Percentiles rank a stretch among this genome's conserved stretches.
These are phyloP conservation scores for Merops nubicus DNA, from an alignment of 2,113 vertebrate species.

Conservation along the genomic window DNA sequence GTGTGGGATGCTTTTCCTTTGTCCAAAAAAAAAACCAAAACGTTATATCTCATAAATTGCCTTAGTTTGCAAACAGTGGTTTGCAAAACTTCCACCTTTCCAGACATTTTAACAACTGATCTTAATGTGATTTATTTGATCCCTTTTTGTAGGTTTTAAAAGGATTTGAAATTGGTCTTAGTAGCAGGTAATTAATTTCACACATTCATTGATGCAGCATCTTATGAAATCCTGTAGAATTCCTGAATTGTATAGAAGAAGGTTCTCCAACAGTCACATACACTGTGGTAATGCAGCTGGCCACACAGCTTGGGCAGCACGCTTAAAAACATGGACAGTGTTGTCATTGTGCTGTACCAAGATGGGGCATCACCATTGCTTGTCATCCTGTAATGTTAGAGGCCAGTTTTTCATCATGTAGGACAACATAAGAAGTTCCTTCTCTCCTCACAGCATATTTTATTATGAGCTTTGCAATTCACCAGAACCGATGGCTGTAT, in stretches of 20 bases:
- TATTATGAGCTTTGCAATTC: neutral
- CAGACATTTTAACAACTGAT: neutral
- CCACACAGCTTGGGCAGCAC: neutral
- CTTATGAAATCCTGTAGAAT: neutral
- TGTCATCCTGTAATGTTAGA: neutral
- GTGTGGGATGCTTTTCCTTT: neutral
- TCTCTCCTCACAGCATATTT: neutral
- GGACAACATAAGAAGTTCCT: neutral
- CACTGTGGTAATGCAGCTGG: neutral
- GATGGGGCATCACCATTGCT: neutral
- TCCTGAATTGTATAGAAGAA: neutral
- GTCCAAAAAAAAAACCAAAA: neutral
- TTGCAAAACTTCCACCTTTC: neutral
- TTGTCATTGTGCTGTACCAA: neutral
- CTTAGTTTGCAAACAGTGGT: neutral
- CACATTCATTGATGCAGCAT: neutral
- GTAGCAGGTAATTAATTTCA: neutral
- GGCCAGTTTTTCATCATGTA: neutral
- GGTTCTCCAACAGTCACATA: neutral
- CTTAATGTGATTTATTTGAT: neutral
- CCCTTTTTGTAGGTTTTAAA: neutral
- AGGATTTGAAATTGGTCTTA: neutral
- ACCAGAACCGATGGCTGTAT: neutral
- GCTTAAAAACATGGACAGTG: neutral
- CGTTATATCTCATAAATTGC: neutral